phyloP scores from a whole-genome alignment of 2,797 vertebrate species.

The Picus viridis region DNA sequence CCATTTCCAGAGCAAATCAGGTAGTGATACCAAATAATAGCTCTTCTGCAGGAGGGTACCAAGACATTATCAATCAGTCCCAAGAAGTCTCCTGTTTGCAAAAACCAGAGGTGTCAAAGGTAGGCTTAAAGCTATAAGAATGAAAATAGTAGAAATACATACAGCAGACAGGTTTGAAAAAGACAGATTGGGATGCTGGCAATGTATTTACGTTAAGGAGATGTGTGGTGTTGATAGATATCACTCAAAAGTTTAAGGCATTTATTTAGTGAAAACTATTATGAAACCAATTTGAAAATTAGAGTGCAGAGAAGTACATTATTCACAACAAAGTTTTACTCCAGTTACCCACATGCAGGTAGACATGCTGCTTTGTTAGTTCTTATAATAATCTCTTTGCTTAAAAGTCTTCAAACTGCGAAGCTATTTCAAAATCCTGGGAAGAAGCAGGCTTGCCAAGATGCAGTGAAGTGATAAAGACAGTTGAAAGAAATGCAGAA shows the following conservation, averaged over 20 bases:
- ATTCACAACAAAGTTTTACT: background rate
- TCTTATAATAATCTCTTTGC: background rate
- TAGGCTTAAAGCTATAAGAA: background rate
- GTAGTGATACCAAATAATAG: background rate
- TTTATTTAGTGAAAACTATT: background rate
- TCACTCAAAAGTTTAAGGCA: background rate
- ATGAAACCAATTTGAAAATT: background rate
- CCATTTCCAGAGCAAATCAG: background rate
- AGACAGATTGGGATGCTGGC: background rate
- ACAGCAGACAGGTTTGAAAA: background rate
- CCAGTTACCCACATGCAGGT: background rate
- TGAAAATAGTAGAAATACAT: background rate
- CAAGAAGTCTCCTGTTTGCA: background rate
- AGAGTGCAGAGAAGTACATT: background rate
- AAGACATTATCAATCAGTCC: background rate
- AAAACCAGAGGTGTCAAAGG: background rate
- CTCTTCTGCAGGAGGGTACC: background rate
- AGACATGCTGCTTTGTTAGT: background rate
- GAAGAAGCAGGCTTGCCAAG: constrained; percentile 39
- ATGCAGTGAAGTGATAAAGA: constrained; percentile 31
- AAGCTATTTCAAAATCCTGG: constrained; percentile 18
- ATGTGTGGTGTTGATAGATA: background rate
- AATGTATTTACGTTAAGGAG: background rate
- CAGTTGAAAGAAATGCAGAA: constrained; percentile 47
- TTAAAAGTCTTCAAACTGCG: background rate